Conservation (phyloP, 2,113 vertebrate genomes). For the Odontesthes bonariensis region DNA sequence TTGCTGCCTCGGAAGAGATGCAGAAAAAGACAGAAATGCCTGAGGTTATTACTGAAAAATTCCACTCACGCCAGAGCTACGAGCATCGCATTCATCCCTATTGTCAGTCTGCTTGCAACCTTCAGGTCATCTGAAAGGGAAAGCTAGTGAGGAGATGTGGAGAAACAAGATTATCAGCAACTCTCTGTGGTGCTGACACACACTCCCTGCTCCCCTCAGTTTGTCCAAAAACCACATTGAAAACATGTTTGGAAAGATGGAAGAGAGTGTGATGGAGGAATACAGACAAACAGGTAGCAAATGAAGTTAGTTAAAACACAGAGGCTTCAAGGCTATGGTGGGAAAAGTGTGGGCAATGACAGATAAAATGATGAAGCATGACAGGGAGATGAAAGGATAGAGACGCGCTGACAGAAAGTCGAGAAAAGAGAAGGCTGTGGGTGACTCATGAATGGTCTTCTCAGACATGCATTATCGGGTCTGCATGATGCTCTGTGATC, state of each 20-base stretch:
- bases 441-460: constrained; percentile 9
- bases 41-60: constrained; percentile 24
- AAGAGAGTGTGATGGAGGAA: constrained; percentile 3
- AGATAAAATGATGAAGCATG: constrained; percentile 47
- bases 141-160: constrained; percentile 13
- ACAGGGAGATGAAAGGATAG: constrained; percentile 30
- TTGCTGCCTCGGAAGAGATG: not conserved
- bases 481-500: constrained; percentile 37
- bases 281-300: constrained; percentile 25
- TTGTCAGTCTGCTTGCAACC: constrained; percentile 29
- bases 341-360: constrained; percentile 49
- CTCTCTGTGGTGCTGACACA: constrained; percentile 8
- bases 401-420: constrained; percentile 16
- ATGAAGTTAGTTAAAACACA: constrained; percentile 33
- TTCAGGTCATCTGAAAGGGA: constrained; percentile 41
- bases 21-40: constrained; percentile 21
- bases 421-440: constrained; percentile 17
- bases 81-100: not conserved
- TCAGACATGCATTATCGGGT: constrained; percentile 29
- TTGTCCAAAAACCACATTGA: constrained; percentile 34
- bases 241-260: not conserved
- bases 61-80: not conserved
- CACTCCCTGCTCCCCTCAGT: constrained; percentile 25
- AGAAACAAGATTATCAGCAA: constrained; percentile 1
- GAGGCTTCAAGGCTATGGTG: constrained; percentile 39